Evolutionary conservation across 2,888 invertebrate genomes (phyloP).

Genomic region (Dugesia japonica): DNA sequence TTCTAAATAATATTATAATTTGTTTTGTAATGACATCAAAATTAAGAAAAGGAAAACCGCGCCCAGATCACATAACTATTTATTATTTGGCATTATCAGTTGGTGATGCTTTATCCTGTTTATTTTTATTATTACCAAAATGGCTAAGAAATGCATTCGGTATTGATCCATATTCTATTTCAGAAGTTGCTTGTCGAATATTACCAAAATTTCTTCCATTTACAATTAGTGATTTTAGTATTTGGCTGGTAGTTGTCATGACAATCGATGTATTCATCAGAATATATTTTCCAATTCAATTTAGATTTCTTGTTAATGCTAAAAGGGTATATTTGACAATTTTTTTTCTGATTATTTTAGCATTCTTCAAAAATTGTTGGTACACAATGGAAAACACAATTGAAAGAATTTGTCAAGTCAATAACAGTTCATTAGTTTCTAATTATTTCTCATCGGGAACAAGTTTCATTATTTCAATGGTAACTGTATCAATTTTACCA

Average conservation of each 20-base stretch:
- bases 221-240: background rate
- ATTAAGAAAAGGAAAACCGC: background rate
- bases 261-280: background rate
- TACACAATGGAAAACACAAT: background rate
- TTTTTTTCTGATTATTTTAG: background rate
- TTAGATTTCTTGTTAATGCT: background rate
- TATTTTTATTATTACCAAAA: background rate
- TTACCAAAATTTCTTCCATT: background rate
- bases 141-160: background rate
- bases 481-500: background rate
- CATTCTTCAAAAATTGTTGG: background rate
- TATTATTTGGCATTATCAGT: background rate
- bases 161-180: background rate
- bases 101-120: background rate
- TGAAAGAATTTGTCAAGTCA: background rate
- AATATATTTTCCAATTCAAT: slow-evolving; percentile 8
- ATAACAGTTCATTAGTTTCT: background rate
- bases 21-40: background rate
- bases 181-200: background rate
- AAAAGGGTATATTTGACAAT: background rate
- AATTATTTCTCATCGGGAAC: background rate
- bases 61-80: background rate
- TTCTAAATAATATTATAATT: background rate
- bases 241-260: background rate
- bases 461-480: background rate